Evolutionary conservation across 1,140 invertebrate genomes (phyloP).

Genomic region (Bombus superbus): DNA sequence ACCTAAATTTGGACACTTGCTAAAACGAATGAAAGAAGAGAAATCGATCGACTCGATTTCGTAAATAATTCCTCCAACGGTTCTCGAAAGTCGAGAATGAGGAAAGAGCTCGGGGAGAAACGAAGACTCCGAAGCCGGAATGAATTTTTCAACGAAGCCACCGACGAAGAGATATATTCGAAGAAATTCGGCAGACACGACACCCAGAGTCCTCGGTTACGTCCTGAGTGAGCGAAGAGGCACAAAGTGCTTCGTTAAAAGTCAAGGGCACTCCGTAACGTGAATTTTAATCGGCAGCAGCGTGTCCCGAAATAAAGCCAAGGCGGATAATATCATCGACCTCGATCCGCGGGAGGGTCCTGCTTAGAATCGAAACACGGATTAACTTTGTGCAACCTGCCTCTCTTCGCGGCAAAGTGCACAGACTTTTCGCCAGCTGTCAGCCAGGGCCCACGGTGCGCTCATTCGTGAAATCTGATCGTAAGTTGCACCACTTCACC

Average conservation of each 20-base stretch:
- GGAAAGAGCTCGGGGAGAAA: neutral
- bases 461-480: constrained; percentile 73
- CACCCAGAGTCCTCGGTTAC: constrained; percentile 7
- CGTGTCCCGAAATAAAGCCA: constrained; percentile 64
- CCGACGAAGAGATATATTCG: constrained; percentile 2
- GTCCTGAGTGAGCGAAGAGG: constrained; percentile 26
- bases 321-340: constrained; percentile 62
- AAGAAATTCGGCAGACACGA: constrained; percentile 5
- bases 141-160: neutral
- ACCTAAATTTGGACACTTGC: neutral
- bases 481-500: constrained; percentile 70
- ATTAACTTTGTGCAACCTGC: constrained; percentile 64
- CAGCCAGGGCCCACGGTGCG: constrained; percentile 55
- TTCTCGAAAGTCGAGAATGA: neutral
- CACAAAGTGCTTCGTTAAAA: constrained; percentile 67
- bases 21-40: neutral
- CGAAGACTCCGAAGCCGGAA: neutral
- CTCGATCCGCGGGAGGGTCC: constrained; percentile 53
- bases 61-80: neutral
- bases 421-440: constrained; percentile 72
- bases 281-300: constrained; percentile 70
- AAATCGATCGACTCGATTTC: neutral
- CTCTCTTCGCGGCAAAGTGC: constrained; percentile 43
- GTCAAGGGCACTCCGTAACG: constrained; percentile 60
- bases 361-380: constrained; percentile 63